Percentiles rank a stretch among this genome's conserved stretches.
Conservation (phyloP, 2,888 invertebrate species). For the Phalera bucephala region DNA sequence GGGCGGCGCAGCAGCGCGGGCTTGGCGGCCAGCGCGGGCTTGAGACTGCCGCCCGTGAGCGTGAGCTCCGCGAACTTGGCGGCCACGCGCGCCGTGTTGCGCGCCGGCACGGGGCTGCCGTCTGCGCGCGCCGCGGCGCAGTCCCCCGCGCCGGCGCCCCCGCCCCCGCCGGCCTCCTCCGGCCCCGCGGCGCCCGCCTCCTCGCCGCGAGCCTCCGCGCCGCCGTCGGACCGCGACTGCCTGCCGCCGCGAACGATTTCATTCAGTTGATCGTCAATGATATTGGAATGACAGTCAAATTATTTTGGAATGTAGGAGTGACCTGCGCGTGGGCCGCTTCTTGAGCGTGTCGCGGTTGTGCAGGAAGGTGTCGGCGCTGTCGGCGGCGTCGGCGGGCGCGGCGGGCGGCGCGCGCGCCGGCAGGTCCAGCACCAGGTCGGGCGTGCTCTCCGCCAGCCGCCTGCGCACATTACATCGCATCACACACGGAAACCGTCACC, state of each 20-base stretch:
- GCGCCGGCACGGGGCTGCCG: conserved; percentile 79
- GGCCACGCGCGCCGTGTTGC: conserved; percentile 85
- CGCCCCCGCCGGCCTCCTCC: conserved; percentile 1
- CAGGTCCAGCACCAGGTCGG: conserved; percentile 92
- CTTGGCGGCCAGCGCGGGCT: conserved; percentile 91
- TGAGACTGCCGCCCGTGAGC: conserved; percentile 85
- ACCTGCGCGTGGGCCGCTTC: conserved; percentile 37
- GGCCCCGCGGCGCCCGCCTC: conserved; percentile 3
- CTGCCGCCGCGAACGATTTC: too few species aligned
- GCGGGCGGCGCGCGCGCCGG: conserved; percentile 79
- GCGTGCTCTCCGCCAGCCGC: conserved; percentile 82
- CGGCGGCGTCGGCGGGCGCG: conserved; percentile 41
- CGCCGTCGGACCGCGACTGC: conserved; percentile 25
- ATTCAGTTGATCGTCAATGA: too few species aligned
- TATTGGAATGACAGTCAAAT: too few species aligned
- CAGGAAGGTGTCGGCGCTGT: conserved; percentile 63
- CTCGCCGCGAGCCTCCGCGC: conserved; percentile 4
- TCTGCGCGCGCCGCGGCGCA: conserved; percentile 11
- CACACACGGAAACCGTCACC: not conserved
- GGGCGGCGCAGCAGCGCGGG: conserved; percentile 87
- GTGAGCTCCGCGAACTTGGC: conserved; percentile 86
- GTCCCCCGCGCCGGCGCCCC: conserved; percentile 11
- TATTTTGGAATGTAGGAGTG: too few species aligned
- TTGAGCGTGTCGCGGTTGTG: conserved; percentile 68
- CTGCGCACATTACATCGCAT: conserved; percentile 37